Evolutionary conservation across 2,888 invertebrate genomes (phyloP), one percentile per base, ranked within the genome.

Genomic region (Habrosyne pyritoides): DNA sequence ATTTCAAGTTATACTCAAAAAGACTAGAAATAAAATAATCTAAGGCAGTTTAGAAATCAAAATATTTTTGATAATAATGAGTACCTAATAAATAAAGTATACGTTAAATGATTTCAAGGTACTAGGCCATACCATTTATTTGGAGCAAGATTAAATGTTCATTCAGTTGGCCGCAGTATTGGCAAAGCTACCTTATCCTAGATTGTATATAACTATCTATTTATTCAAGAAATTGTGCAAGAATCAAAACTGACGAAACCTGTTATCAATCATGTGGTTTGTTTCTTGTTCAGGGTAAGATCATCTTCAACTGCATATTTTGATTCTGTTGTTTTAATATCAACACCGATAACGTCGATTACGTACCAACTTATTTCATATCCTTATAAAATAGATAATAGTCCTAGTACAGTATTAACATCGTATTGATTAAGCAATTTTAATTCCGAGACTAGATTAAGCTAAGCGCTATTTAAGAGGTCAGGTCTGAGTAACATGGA

Each of bases 151-250:
- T 48, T 59, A 33, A 55, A 53, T 49, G 51, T 52, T 58, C 64
- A 64, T 55, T 52, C 64, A 73, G 75, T 73, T 75, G 80, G 75
- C 73, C 79, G 81, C 71, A 81, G 73, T 71, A 65, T 66, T 73
- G 78, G 50, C 28, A 28, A 10, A 26, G 21, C 28, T 28, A 28
- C 28, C 50, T 28, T 50, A 86, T 57, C 55, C 77, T 84, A 85
- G 60, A 86, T 83, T 84, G 75, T 78, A 78, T 84, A 79, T 87
- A 87, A 75, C 87, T 90, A 90, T 79, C 86, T 88, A 87, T 81
- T 83, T 89, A 88, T 64, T 73, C 80, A 76, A 84, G 84, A 89
- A 88, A 83, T 90, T 90, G 91, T 91, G 91, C 89, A 87, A 78
- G 75, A 86, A 76, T 80, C 72, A 70, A 81, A 82, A 76, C 70